These are phyloP conservation scores for Drosophila teissieri DNA, from an alignment of 1,140 invertebrate genomes.

Conservation along the genomic window DNA sequence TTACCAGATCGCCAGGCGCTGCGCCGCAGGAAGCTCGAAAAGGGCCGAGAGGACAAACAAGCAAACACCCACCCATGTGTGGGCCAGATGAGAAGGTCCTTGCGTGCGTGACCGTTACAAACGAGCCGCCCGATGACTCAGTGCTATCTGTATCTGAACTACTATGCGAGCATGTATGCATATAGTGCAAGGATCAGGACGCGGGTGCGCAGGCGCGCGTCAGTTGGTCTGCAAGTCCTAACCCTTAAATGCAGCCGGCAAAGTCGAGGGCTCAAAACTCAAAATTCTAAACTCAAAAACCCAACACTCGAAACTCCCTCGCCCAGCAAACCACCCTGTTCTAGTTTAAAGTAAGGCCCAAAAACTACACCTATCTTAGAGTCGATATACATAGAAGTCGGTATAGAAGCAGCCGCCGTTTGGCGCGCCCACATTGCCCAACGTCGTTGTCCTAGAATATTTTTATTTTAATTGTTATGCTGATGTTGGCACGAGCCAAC, in stretches of 20 bases:
- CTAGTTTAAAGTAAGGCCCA: constrained; percentile 58
- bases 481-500: constrained; percentile 78
- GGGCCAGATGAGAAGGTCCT: constrained; percentile 62
- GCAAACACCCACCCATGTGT: constrained; percentile 52
- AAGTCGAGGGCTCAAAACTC: constrained; percentile 1
- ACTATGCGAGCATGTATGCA: not conserved
- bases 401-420: constrained; percentile 34
- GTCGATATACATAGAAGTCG: not conserved
- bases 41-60: constrained; percentile 20
- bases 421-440: constrained; percentile 63
- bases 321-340: constrained; percentile 52
- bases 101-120: constrained; percentile 78
- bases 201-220: constrained; percentile 56
- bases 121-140: constrained; percentile 47
- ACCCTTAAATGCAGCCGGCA: constrained; percentile 71
- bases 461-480: constrained; percentile 77
- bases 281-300: constrained; percentile 16
- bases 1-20: constrained; percentile 39
- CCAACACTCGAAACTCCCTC: constrained; percentile 19
- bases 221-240: constrained; percentile 73
- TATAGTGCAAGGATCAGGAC: constrained; percentile 6
- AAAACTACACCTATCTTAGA: constrained; percentile 31
- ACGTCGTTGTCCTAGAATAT: constrained; percentile 70
- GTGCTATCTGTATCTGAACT: constrained; percentile 57
- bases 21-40: constrained; percentile 26